Base-by-base conservation (phyloP, 2,113 vertebrate genomes). In the Chionodraco myersi region DNA sequence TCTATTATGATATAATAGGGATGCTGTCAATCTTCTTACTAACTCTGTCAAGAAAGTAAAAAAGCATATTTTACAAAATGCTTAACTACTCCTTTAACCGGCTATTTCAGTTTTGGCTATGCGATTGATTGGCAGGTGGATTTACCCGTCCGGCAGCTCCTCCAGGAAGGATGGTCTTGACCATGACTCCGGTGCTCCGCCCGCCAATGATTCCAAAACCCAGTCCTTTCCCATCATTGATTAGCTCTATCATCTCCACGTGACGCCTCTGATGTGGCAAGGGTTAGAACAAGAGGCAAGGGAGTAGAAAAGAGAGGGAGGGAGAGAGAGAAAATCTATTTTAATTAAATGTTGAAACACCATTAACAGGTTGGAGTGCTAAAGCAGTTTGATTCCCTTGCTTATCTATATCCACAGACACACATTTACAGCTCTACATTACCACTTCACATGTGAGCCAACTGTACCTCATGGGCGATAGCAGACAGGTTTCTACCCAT, bases 121-220 rank as follows among this genome's bases (percentile, higher is more conserved):
- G 23, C 23, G 14, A 64, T 62, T 41, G 47, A 30, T 30, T 77
- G 4, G 9, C 14, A 45, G 44, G 51, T 71, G 3, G 44, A 72
- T 72, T 91, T 92, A 99, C 98, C 96, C 95, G 95, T 88, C 98
- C 97, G 52, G 98, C 97, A 30, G 96, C 95, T 65, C 97, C 98
- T 79, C 97, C 97, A 10, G 97, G 97, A 3, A 99, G 91, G 70
- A 99, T 98, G 47, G 97, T 99, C 91, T 99, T 99, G 74, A 99
- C 97, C 79, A 99, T 96, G 52, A 99, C 96, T 2, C 98, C 97
- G 14, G 97, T 96, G 86, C 95, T 95, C 79, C 96, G 96, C 79
- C 97, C 97, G 85, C 97, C 98, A 16, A 99, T 95, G 63, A 99
- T 99, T 53, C 98, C 97, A 92, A 99, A 99, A 64, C 98, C 98